A percentile compares a stretch with the other conserved stretches of the same genome.
Conservation (phyloP, 2,797 vertebrate species). For the Enteromius trimaculatus region DNA sequence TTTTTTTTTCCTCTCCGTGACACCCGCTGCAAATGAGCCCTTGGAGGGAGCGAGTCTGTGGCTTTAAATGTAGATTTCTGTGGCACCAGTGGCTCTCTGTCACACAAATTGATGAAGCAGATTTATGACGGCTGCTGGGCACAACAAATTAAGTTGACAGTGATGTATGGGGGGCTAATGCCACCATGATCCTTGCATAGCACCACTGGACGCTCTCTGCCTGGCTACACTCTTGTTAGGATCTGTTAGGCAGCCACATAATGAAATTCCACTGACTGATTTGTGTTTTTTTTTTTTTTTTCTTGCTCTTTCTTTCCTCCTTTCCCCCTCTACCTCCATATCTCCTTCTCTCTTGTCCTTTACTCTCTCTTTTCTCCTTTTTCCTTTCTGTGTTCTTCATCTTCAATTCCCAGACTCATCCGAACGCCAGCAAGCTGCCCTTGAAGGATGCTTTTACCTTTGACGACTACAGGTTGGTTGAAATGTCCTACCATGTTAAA, state of each 20-base stretch:
- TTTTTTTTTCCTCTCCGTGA: constrained; percentile 26
- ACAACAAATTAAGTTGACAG: constrained; percentile 97
- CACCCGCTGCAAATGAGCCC: constrained; percentile 67
- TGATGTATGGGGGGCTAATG: constrained; percentile 92
- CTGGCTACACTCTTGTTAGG: constrained; percentile 92
- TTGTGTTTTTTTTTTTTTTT: constrained; percentile 67
- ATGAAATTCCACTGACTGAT: constrained; percentile 89
- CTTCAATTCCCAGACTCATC: constrained; percentile 88
- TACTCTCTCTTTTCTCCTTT: constrained; percentile 64
- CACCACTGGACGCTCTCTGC: constrained; percentile 83
- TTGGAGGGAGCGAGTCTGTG: constrained; percentile 66
- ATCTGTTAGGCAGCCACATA: constrained; percentile 87
- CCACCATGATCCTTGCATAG: constrained; percentile 84
- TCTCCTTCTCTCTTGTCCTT: constrained; percentile 49
- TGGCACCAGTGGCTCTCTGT: constrained; percentile 78
- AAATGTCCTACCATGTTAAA: constrained; percentile 42
- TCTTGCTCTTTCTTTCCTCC: constrained; percentile 16
- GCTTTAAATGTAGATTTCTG: constrained; percentile 75
- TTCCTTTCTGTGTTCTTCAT: constrained; percentile 60
- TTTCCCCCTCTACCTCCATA: constrained; percentile 31
- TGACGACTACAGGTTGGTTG: constrained; percentile 97
- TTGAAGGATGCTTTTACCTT: constrained; percentile 98
- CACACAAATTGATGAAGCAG: constrained; percentile 91
- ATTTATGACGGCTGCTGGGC: constrained; percentile 95
- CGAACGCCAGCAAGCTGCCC: constrained; percentile 93